These are phyloP conservation scores for Neosalanx taihuensis DNA, from an alignment of 2,797 vertebrate genomes.

Conservation along the genomic window DNA sequence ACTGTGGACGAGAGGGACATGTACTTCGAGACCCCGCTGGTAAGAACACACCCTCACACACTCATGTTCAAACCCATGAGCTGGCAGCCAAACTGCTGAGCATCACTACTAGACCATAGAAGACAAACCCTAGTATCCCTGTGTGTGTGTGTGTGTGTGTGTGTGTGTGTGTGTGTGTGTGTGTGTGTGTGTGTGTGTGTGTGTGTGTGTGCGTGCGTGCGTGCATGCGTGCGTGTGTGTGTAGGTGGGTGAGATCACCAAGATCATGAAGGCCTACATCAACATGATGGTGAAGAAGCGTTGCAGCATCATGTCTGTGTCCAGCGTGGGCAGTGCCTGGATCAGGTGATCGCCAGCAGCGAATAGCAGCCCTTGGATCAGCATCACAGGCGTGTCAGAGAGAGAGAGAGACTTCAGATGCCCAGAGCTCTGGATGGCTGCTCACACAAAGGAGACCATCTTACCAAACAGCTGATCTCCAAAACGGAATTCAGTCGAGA, in stretches of 20 bases:
- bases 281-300: conserved; percentile 96
- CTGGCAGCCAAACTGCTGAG: background rate
- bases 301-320: conserved; percentile 87
- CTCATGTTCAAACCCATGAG: background rate
- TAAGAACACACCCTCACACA: conserved; percentile 43
- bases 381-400: conserved; percentile 21
- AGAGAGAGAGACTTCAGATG: conserved; percentile 27
- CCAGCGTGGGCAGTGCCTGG: conserved; percentile 80
- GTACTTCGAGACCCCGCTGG: conserved; percentile 92
- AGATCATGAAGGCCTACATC: conserved; percentile 96
- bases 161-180: conserved; percentile 16
- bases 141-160: conserved; percentile 12
- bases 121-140: background rate
- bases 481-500: conserved; percentile 5
- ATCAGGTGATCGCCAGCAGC: conserved; percentile 78
- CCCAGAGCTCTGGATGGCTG: conserved; percentile 20
- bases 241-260: conserved; percentile 90
- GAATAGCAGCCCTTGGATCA: conserved; percentile 40
- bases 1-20: conserved; percentile 92
- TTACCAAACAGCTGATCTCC: conserved; percentile 40
- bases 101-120: background rate
- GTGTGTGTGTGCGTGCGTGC: conserved; percentile 14
- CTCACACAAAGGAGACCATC: conserved; percentile 41
- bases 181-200: too few species aligned
- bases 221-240: conserved; percentile 16